phyloP scores from a whole-genome alignment of 2,888 invertebrate genomes.

The Cosmia trapezina region DNA sequence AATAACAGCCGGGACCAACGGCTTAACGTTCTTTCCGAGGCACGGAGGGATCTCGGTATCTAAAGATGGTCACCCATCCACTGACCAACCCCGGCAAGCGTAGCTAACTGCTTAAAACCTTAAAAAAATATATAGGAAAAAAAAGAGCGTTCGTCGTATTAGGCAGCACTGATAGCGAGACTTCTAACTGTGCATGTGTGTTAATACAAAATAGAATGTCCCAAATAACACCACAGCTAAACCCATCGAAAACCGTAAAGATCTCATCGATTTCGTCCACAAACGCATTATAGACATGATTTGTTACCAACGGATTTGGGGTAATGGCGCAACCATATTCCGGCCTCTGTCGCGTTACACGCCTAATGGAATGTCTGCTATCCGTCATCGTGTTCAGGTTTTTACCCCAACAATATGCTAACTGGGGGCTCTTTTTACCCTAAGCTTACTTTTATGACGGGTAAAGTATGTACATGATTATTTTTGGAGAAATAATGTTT shows the following conservation, averaged over 20 bases:
- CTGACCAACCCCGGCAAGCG: too few relatives aligned
- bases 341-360: conserved; percentile 55
- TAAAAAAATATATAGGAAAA: not conserved
- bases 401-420: conserved; percentile 62
- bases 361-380: conserved; percentile 72
- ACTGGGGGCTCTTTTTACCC: conserved; percentile 50
- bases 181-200: not conserved
- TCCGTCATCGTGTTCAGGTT: conserved; percentile 63
- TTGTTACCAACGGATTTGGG: conserved; percentile 68
- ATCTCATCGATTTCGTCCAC: conserved; percentile 50
- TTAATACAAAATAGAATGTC: not conserved
- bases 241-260: conserved; percentile 26
- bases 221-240: conserved; percentile 2
- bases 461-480: conserved; percentile 23
- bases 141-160: not conserved
- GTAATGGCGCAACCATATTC: conserved; percentile 72
- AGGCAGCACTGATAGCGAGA: too few relatives aligned
- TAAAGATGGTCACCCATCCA: too few relatives aligned
- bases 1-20: too few relatives aligned
- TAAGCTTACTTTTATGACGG: conserved; percentile 43
- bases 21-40: too few relatives aligned
- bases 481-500: conserved; percentile 16
- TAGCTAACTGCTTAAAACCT: too few relatives aligned
- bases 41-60: too few relatives aligned
- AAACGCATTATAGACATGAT: conserved; percentile 64